Conservation (phyloP, 2,797 vertebrate genomes). For the Ambastaia sidthimunki region DNA sequence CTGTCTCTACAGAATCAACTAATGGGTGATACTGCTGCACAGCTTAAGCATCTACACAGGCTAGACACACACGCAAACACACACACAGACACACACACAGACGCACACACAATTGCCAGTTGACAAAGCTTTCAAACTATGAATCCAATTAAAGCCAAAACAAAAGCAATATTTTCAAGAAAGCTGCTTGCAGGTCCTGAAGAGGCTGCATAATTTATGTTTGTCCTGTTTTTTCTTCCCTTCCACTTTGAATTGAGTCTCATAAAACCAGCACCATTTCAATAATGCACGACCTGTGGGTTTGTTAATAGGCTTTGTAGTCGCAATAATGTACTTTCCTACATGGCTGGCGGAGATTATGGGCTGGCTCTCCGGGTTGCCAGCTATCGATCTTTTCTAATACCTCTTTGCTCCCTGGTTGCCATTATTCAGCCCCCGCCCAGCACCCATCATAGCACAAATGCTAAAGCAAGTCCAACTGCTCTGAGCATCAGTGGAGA, state of each 20-base stretch:
- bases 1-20: conserved; percentile 22
- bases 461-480: conserved; percentile 36
- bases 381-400: conserved; percentile 71
- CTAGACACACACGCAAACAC: background rate
- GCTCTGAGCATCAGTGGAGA: conserved; percentile 32
- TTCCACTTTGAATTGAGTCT: conserved; percentile 61
- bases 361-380: conserved; percentile 64
- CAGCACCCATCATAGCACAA: conserved; percentile 35
- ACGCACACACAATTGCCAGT: conserved; percentile 39
- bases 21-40: conserved; percentile 25
- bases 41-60: conserved; percentile 23
- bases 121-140: conserved; percentile 66
- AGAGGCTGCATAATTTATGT: conserved; percentile 72
- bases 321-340: conserved; percentile 76
- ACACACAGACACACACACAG: conserved; percentile 22
- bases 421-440: conserved; percentile 51
- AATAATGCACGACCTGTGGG: conserved; percentile 76
- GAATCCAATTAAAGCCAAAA: conserved; percentile 74
- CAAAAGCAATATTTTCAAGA: conserved; percentile 63
- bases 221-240: conserved; percentile 63
- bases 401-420: conserved; percentile 62
- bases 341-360: conserved; percentile 75
- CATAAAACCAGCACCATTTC: conserved; percentile 74
- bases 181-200: conserved; percentile 43
- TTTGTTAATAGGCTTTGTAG: conserved; percentile 80